phyloP scores from a whole-genome alignment of 30 jellyfish, hydroid and myxozoan genomes.

The Haliclystus octoradiatus region DNA sequence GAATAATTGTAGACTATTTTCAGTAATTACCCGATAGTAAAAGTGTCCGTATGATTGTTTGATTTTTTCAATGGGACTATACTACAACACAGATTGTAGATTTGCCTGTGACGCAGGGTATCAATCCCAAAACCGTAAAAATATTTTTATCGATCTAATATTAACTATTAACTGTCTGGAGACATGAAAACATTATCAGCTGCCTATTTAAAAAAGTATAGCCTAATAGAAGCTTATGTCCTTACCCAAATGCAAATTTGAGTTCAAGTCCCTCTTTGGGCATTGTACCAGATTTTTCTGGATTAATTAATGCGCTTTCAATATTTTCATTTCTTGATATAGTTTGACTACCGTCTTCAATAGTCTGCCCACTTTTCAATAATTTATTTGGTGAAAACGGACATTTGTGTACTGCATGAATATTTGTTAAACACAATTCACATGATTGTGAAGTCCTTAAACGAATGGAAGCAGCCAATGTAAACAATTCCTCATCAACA shows the following conservation, averaged over 20 bases:
- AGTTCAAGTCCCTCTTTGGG: conserved; percentile 81
- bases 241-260: conserved; percentile 96
- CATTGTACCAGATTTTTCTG: conserved; percentile 60
- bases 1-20: no score
- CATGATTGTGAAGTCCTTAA: conserved; percentile 42
- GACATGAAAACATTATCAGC: no score
- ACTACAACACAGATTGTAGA: no score
- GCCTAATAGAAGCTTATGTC: no score
- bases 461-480: conserved; percentile 65
- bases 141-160: no score
- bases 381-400: conserved; percentile 60
- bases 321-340: conserved; percentile 44
- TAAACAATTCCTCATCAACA: conserved; percentile 60
- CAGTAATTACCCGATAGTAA: no score
- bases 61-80: no score
- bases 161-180: no score
- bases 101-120: no score
- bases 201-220: no score
- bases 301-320: conserved; percentile 81
- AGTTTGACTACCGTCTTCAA: conserved; percentile 14
- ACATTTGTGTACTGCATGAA: conserved; percentile 61
- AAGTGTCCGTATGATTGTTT: no score
- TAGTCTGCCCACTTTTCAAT: conserved; percentile 6
- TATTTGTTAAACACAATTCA: conserved; percentile 53
- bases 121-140: no score